Conservation (phyloP, 2,888 invertebrate species). For the Agrenia bidenticulata region DNA sequence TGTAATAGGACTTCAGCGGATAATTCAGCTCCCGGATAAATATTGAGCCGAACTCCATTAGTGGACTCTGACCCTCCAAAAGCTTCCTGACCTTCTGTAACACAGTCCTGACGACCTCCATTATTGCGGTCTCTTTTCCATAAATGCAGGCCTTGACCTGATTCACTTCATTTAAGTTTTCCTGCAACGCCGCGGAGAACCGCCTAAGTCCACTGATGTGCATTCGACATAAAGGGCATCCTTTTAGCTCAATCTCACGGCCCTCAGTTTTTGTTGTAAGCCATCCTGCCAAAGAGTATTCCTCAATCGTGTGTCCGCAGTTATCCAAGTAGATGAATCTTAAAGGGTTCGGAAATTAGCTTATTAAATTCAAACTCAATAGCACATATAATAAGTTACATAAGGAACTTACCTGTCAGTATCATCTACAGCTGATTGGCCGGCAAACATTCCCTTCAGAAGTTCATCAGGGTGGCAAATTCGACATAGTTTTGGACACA, state of each 20-base stretch:
- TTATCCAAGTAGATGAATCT: constrained; percentile 53
- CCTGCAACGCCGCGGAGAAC: constrained; percentile 54
- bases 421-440: not conserved
- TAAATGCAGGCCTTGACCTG: constrained; percentile 18
- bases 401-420: not conserved
- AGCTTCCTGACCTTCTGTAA: not conserved
- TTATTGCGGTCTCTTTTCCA: constrained; percentile 21
- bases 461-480: constrained; percentile 59
- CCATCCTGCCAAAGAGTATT: constrained; percentile 54
- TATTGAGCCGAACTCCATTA: not conserved
- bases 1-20: not conserved
- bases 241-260: constrained; percentile 49
- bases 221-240: constrained; percentile 56
- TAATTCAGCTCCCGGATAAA: not conserved
- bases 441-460: not conserved
- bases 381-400: too few relatives aligned
- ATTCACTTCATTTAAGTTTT: constrained; percentile 17
- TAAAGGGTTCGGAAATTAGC: constrained; percentile 38
- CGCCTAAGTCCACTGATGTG: constrained; percentile 55
- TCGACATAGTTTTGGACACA: constrained; percentile 65
- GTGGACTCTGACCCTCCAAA: not conserved
- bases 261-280: constrained; percentile 25
- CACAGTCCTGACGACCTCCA: not conserved
- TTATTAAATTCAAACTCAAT: too few relatives aligned
- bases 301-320: constrained; percentile 56